These are phyloP conservation scores for Malacoraja senta DNA, from an alignment of 2,797 vertebrate species.

Conservation along the genomic window DNA sequence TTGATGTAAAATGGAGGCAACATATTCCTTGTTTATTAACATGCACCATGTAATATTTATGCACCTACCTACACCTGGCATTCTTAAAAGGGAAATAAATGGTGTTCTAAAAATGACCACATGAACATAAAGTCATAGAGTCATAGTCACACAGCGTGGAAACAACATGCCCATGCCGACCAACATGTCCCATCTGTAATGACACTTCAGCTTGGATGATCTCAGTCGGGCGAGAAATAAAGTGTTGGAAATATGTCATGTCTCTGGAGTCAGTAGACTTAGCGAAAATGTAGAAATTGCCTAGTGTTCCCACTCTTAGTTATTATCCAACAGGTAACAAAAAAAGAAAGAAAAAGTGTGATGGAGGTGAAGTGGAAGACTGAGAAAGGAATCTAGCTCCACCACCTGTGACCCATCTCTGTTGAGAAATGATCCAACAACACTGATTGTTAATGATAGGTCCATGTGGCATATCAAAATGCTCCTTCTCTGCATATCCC, in stretches of 20 bases:
- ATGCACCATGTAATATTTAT: not conserved
- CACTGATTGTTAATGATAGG: not conserved
- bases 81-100: no score
- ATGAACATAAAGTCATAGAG: no score
- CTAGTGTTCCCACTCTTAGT: not conserved
- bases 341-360: not conserved
- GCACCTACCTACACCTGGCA: not conserved
- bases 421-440: not conserved
- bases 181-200: no score
- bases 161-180: no score
- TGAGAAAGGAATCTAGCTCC: not conserved
- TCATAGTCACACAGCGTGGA: no score
- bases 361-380: not conserved
- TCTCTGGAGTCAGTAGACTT: not conserved
- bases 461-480: not conserved
- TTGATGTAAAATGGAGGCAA: no score
- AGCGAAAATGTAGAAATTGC: not conserved
- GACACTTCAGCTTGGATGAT: not conserved
- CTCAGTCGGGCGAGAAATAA: not conserved
- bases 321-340: not conserved
- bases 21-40: no score
- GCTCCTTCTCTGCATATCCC: not conserved
- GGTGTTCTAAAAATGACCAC: no score
- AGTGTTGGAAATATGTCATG: not conserved
- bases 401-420: not conserved